These are phyloP conservation scores for Microplitis manilae DNA, from an alignment of 2,888 invertebrate genomes.

Conservation along the genomic window DNA sequence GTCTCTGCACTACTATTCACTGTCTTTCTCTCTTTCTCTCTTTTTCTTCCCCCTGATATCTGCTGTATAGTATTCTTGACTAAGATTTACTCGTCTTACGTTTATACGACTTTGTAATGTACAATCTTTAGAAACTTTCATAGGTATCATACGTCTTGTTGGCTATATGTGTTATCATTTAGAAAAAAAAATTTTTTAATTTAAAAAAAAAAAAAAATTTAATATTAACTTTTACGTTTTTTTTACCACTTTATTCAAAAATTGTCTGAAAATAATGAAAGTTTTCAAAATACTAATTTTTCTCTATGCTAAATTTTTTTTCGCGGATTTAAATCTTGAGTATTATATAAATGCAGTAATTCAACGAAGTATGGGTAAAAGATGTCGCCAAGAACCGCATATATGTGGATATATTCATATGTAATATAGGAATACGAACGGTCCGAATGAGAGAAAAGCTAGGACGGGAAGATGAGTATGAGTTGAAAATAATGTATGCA, in stretches of 20 bases:
- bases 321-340: not conserved
- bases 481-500: no score
- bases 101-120: slow-evolving; percentile 10
- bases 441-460: slow-evolving; percentile 16
- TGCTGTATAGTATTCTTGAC: not conserved
- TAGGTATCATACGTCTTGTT: not conserved
- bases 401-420: slow-evolving; percentile 15
- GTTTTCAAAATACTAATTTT: no score
- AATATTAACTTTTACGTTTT: no score
- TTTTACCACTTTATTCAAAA: no score
- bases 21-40: not conserved
- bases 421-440: not conserved
- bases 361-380: slow-evolving; percentile 31
- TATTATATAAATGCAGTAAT: slow-evolving; percentile 30
- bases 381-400: slow-evolving; percentile 34
- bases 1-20: slow-evolving; percentile 21
- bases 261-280: no score
- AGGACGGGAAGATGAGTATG: slow-evolving; percentile 2
- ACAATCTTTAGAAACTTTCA: slow-evolving; percentile 24
- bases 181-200: no score
- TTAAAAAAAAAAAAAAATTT: no score
- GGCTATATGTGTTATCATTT: not conserved
- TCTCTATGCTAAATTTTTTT: no score
- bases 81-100: slow-evolving; percentile 20
- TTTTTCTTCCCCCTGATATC: not conserved